Evolutionary conservation across 2,113 vertebrate species (phyloP).

Genomic region (Ranitomeya imitator): DNA sequence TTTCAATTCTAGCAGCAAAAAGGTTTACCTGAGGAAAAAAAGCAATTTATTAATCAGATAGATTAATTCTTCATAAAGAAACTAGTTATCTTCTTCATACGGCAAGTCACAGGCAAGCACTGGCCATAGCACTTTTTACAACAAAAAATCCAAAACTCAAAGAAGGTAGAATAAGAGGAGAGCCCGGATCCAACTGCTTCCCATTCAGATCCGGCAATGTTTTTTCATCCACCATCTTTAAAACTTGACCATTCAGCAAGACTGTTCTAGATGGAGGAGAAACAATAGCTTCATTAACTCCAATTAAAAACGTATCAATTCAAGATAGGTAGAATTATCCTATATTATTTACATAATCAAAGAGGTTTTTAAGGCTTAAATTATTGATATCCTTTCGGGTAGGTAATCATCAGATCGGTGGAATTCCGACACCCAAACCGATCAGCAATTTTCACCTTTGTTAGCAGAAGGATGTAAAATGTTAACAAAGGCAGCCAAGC

Average conservation of each 20-base stretch:
- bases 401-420: too few relatives aligned
- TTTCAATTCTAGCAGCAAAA: neutral
- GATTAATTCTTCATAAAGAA: neutral
- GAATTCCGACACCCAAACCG: too few relatives aligned
- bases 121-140: slow-evolving; percentile 74
- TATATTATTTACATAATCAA: too few relatives aligned
- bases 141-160: slow-evolving; percentile 88
- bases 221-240: slow-evolving; percentile 84
- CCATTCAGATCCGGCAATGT: slow-evolving; percentile 79
- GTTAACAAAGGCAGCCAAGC: too few relatives aligned
- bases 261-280: slow-evolving; percentile 71
- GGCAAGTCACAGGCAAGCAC: slow-evolving; percentile 71
- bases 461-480: too few relatives aligned
- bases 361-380: too few relatives aligned
- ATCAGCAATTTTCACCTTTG: too few relatives aligned
- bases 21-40: neutral
- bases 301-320: neutral
- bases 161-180: slow-evolving; percentile 76
- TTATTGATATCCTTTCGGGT: too few relatives aligned
- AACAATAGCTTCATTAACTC: neutral
- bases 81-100: neutral
- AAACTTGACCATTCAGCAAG: slow-evolving; percentile 76
- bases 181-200: slow-evolving; percentile 66
- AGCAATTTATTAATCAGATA: neutral
- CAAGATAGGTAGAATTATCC: neutral